phyloP scores from a whole-genome alignment of 2,888 invertebrate species.

The Alloplasta piceator region DNA sequence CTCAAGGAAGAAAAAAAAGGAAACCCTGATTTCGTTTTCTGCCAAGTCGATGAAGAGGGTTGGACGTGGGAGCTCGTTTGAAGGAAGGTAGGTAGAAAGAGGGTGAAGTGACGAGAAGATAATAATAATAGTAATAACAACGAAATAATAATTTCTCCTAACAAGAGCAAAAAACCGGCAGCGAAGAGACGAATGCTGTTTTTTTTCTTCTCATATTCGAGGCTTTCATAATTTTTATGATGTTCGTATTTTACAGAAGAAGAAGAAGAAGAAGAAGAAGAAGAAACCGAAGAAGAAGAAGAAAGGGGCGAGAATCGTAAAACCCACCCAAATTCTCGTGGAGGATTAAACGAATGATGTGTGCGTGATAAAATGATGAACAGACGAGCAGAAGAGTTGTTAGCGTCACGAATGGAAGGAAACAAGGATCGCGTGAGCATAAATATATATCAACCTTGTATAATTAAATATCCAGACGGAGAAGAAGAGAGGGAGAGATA shows the following conservation, averaged over 20 bases:
- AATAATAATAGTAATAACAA: constrained; percentile 1
- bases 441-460: constrained; percentile 32
- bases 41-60: constrained; percentile 58
- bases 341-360: background rate
- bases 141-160: no score
- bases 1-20: constrained; percentile 21
- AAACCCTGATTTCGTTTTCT: constrained; percentile 21
- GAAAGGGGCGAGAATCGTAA: background rate
- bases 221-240: no score
- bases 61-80: constrained; percentile 32
- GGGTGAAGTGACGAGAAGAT: constrained; percentile 38
- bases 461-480: constrained; percentile 35
- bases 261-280: no score
- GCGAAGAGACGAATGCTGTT: no score
- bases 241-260: no score
- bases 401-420: background rate
- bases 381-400: constrained; percentile 20
- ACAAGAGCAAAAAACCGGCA: no score
- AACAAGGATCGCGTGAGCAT: constrained; percentile 36
- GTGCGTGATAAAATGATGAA: background rate
- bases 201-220: no score
- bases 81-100: constrained; percentile 5
- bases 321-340: background rate
- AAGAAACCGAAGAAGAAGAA: no score
- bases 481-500: background rate